Conservation (phyloP, 2,797 vertebrate genomes). For the Phrynocephalus vlangalii region DNA sequence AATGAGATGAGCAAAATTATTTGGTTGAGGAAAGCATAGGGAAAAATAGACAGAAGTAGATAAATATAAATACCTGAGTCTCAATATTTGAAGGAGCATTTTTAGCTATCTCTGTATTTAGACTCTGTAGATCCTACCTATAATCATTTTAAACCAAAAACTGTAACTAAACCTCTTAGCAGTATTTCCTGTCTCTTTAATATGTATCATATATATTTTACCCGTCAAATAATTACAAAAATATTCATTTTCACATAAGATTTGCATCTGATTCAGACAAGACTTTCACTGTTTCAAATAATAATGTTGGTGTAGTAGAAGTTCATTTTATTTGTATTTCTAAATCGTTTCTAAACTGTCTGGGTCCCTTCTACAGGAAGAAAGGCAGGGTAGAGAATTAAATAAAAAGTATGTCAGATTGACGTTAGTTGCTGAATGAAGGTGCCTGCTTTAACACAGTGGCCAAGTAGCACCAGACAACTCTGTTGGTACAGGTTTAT, state of each 20-base stretch:
- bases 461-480: background rate
- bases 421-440: background rate
- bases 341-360: background rate
- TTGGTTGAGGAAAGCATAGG: background rate
- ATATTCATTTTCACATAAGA: background rate
- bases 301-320: constrained; percentile 1
- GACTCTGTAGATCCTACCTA: background rate
- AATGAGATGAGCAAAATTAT: background rate
- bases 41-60: background rate
- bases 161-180: background rate
- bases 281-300: background rate
- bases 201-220: background rate
- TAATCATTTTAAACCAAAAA: background rate
- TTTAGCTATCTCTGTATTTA: background rate
- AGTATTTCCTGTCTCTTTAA: constrained; percentile 17
- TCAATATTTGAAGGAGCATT: background rate
- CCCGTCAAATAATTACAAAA: background rate
- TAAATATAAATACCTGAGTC: background rate
- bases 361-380: background rate
- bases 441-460: background rate
- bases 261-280: background rate
- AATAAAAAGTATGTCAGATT: background rate
- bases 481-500: background rate
- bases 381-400: background rate
- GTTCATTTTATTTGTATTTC: background rate